Conservation (phyloP, 2,888 invertebrate genomes). For the Ferrisia virgata region DNA sequence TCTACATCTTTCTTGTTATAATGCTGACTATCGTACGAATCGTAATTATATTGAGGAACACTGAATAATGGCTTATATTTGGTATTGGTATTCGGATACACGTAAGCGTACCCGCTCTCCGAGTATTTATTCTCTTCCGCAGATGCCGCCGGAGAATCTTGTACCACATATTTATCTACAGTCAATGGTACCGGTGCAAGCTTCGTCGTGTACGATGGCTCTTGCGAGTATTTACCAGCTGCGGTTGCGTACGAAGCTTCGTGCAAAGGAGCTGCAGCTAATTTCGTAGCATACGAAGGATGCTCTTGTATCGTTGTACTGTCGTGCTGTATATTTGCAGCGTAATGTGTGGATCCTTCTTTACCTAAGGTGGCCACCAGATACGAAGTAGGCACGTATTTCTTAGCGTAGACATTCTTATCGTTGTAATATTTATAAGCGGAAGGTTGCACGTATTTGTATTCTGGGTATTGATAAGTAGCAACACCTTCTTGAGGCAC, state of each 20-base stretch:
- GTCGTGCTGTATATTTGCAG: slow-evolving; percentile 24
- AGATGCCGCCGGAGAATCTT: background rate
- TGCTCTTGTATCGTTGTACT: background rate
- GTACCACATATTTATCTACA: slow-evolving; percentile 33
- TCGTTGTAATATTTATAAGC: slow-evolving; percentile 34
- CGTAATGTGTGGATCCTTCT: slow-evolving; percentile 22
- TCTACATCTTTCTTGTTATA: slow-evolving; percentile 38
- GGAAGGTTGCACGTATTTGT: slow-evolving; percentile 6
- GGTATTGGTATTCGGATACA: background rate
- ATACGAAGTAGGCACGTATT: slow-evolving; percentile 37
- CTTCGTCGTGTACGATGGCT: background rate
- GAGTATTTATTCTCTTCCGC: slow-evolving; percentile 6
- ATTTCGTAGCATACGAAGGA: background rate
- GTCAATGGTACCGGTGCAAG: slow-evolving; percentile 22
- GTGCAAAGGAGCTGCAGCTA: background rate
- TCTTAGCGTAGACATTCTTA: slow-evolving; percentile 31
- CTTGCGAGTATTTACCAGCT: background rate
- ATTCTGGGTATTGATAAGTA: background rate
- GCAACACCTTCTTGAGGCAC: too few relatives aligned
- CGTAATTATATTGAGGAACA: slow-evolving; percentile 19
- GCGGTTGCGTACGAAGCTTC: background rate
- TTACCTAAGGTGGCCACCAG: slow-evolving; percentile 37
- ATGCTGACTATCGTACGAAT: background rate
- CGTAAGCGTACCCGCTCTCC: slow-evolving; percentile 9
- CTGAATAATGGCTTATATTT: slow-evolving; percentile 36